Evolutionary conservation across 2,113 vertebrate genomes (phyloP).

Genomic region (Corynorhinus townsendii): DNA sequence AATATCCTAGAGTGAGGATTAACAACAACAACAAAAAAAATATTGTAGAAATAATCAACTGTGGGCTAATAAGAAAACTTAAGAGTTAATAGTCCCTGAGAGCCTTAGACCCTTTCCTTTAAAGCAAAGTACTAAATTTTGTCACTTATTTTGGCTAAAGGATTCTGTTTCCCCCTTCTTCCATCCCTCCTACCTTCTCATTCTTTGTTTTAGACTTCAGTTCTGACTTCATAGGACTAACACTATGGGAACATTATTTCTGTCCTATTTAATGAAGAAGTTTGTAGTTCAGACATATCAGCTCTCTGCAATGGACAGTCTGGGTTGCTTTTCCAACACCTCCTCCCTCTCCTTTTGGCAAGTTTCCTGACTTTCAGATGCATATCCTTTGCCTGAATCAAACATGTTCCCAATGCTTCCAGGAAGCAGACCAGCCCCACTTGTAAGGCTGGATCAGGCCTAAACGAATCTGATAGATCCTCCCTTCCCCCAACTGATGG

Average conservation of each 20-base stretch:
- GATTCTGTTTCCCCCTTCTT: background rate
- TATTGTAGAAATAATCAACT: background rate
- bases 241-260: background rate
- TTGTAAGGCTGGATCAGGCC: background rate
- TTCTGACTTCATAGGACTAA: background rate
- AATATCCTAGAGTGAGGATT: too few relatives aligned
- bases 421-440: background rate
- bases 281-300: background rate
- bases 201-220: background rate
- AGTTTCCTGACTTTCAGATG: background rate
- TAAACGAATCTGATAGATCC: too few relatives aligned
- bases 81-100: background rate
- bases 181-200: background rate
- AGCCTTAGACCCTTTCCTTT: background rate
- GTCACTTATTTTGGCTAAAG: background rate
- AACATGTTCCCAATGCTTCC: background rate
- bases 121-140: background rate
- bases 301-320: background rate
- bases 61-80: background rate
- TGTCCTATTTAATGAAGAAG: background rate
- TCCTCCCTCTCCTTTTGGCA: background rate
- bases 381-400: background rate
- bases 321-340: background rate
- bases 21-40: too few relatives aligned
- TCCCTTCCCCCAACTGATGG: too few relatives aligned